A percentile compares a stretch with the other conserved stretches of the same genome.
Evolutionary conservation across 2,888 invertebrate genomes (phyloP).

Genomic region (Apotomis betuletana): DNA sequence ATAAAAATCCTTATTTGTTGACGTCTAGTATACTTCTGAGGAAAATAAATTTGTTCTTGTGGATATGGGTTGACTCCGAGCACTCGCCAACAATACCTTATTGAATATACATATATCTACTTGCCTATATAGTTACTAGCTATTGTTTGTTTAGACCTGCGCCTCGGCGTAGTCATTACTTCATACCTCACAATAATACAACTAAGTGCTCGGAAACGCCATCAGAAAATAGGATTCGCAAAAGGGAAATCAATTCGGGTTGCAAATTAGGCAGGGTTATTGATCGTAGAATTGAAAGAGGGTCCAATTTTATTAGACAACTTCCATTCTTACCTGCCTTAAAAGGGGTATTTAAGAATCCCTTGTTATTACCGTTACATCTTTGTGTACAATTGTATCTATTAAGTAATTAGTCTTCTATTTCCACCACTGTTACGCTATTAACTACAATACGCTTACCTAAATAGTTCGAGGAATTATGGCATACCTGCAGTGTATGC

Average conservation of each 20-base stretch:
- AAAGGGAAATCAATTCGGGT: slow-evolving; percentile 31
- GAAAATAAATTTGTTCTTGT: slow-evolving; percentile 76
- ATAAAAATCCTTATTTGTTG: slow-evolving; percentile 80
- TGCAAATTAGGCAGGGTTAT: slow-evolving; percentile 40
- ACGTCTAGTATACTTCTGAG: slow-evolving; percentile 76
- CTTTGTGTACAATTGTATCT: not conserved
- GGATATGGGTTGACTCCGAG: slow-evolving; percentile 68
- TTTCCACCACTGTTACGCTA: not conserved
- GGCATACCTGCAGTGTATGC: not conserved
- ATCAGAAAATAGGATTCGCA: slow-evolving; percentile 26
- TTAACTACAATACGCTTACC: not conserved
- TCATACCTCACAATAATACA: slow-evolving; percentile 17
- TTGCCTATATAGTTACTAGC: slow-evolving; percentile 24
- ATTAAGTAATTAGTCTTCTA: not conserved
- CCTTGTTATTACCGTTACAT: slow-evolving; percentile 6
- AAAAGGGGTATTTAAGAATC: slow-evolving; percentile 33
- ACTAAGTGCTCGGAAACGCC: slow-evolving; percentile 23
- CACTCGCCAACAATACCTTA: slow-evolving; percentile 67
- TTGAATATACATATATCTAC: slow-evolving; percentile 69
- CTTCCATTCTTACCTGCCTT: slow-evolving; percentile 32
- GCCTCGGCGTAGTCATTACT: slow-evolving; percentile 13
- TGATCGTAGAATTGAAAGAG: slow-evolving; percentile 40
- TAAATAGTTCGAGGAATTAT: slow-evolving; percentile 6
- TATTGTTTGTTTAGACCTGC: slow-evolving; percentile 35
- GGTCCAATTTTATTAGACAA: slow-evolving; percentile 37